Conservation (phyloP, 2,888 invertebrate genomes). For the Hecatera dysodea region DNA sequence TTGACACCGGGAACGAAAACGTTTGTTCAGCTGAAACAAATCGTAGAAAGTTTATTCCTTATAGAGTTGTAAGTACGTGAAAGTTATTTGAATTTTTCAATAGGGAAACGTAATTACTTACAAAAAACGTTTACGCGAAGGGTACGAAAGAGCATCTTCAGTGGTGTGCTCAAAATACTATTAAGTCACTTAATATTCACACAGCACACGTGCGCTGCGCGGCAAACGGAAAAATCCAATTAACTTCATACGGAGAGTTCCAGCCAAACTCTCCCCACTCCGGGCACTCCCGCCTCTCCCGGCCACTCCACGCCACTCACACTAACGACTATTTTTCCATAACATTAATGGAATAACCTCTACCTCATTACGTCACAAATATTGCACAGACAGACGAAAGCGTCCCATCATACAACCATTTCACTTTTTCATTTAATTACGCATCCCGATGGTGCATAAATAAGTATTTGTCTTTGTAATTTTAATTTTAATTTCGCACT, state of each 20-base stretch:
- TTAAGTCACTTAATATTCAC: slow-evolving; percentile 85
- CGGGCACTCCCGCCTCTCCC: slow-evolving; percentile 68
- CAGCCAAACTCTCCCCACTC: slow-evolving; percentile 75
- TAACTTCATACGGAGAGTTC: slow-evolving; percentile 86
- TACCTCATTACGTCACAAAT: slow-evolving; percentile 71
- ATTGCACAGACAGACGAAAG: slow-evolving; percentile 63
- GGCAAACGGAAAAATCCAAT: slow-evolving; percentile 90
- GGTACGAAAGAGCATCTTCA: slow-evolving; percentile 64
- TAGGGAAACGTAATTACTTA: slow-evolving; percentile 42
- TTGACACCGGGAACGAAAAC: slow-evolving; percentile 31
- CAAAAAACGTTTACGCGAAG: slow-evolving; percentile 42
- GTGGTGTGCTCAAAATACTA: slow-evolving; percentile 77
- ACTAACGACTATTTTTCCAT: slow-evolving; percentile 85
- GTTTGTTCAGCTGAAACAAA: slow-evolving; percentile 20
- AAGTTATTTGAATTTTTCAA: slow-evolving; percentile 16
- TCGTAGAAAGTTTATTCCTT: neutral
- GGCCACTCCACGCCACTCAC: slow-evolving; percentile 75
- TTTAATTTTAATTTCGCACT: slow-evolving; percentile 42
- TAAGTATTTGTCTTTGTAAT: slow-evolving; percentile 57
- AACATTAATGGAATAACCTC: slow-evolving; percentile 82
- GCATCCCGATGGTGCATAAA: slow-evolving; percentile 55
- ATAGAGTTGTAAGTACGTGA: neutral
- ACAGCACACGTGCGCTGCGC: slow-evolving; percentile 82
- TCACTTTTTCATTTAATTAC: slow-evolving; percentile 65
- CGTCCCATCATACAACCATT: slow-evolving; percentile 64